Evolutionary conservation across 2,888 invertebrate species (phyloP), one percentile per base, ranked within the genome.

Genomic region (Pseudeuparius sepicola): DNA sequence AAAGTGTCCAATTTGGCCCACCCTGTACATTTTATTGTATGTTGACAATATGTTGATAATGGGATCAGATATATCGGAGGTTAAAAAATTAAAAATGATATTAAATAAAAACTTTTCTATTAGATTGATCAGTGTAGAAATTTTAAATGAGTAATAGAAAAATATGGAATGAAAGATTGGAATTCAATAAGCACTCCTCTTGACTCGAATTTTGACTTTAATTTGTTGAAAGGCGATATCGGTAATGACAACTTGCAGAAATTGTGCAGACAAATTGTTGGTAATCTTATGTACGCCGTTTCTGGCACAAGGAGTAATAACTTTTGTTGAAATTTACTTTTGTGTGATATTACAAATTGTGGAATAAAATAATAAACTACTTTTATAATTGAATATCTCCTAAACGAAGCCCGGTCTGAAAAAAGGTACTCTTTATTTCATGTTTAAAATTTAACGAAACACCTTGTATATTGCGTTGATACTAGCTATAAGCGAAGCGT

Each of bases 401-500:
- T n/a, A n/a, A n/a, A n/a, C n/a, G n/a, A n/a, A n/a, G n/a, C n/a
- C n/a, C n/a, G n/a, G n/a, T n/a, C n/a, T n/a, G n/a, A n/a, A n/a
- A n/a, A n/a, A n/a, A n/a, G n/a, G n/a, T n/a, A n/a, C n/a, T n/a
- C n/a, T n/a, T n/a, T n/a, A n/a, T n/a, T n/a, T n/a, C n/a, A n/a
- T n/a, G n/a, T n/a, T n/a, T n/a, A n/a, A n/a, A n/a, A n/a, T n/a
- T n/a, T n/a, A n/a, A n/a, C n/a, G n/a, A n/a, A n/a, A n/a, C n/a
- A n/a, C n/a, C n/a, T n/a, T n/a, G 52, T 20, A 49, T 49, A 3
- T 54, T 50, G 52, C 55, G 2, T 29, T 39, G 13, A 44, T 46
- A 11, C 39, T 31, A 10, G 50, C 47, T 6, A 46, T 41, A 5
- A 34, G 45, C 9, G 52, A 56, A 30, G 26, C 47, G 4, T 31